Percentiles rank a stretch among this genome's conserved stretches.
Conservation (phyloP, 2,797 vertebrate genomes). For the Pogonophryne albipinna region DNA sequence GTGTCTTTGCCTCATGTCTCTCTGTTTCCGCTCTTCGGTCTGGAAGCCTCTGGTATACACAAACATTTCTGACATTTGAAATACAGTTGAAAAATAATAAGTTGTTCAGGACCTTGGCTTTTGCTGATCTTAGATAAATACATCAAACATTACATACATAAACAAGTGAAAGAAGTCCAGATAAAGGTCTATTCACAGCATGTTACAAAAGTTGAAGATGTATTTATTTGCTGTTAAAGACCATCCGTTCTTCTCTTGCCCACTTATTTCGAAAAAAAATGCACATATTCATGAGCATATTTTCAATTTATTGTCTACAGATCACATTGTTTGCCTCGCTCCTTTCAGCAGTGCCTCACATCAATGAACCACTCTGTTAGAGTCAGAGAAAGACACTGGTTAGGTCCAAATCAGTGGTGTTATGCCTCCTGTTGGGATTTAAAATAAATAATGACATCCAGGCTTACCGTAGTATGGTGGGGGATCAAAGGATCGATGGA, state of each 20-base stretch:
- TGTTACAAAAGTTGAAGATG: not conserved
- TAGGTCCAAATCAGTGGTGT: conserved; percentile 36
- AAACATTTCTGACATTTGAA: conserved; percentile 11
- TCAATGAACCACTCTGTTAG: conserved; percentile 40
- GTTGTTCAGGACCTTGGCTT: conserved; percentile 1
- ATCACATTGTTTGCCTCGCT: not conserved
- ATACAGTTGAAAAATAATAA: not conserved
- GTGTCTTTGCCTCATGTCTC: not conserved
- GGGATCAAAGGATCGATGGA: conserved; percentile 37
- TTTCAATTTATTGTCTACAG: conserved; percentile 6
- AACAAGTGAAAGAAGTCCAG: not conserved
- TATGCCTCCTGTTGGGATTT: conserved; percentile 35
- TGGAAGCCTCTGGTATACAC: not conserved
- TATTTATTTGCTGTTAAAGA: conserved; percentile 6
- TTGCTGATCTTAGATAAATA: not conserved
- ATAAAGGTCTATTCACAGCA: not conserved
- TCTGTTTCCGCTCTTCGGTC: not conserved
- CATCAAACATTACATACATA: not conserved
- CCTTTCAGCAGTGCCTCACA: conserved; percentile 10
- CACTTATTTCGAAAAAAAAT: not conserved
- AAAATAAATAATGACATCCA: conserved; percentile 29
- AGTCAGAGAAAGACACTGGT: conserved; percentile 18
- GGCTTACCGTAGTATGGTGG: conserved; percentile 5
- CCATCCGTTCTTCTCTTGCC: not conserved
- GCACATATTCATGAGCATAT: conserved; percentile 17